Conservation (phyloP, 2,113 vertebrate genomes). For the Seriola quinqueradiata region DNA sequence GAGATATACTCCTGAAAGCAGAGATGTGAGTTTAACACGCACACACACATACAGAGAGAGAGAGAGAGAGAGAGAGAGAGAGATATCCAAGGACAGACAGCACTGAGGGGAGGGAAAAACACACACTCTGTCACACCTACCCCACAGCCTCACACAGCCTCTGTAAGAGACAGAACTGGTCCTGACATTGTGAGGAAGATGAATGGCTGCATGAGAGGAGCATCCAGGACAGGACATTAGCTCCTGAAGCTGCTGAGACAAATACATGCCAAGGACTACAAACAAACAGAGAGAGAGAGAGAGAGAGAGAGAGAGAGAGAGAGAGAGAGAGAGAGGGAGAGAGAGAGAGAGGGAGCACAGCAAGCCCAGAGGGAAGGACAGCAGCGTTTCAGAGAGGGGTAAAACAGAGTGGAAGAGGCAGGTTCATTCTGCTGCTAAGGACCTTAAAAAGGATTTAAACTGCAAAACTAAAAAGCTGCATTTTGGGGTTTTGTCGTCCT, state of each 20-base stretch:
- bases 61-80: constrained; percentile 59
- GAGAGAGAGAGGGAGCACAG: not conserved
- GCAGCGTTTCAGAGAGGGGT: constrained; percentile 32
- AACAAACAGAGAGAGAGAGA: not conserved
- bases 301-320: not conserved
- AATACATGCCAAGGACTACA: constrained; percentile 57
- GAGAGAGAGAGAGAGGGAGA: not conserved
- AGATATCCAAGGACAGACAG: constrained; percentile 72
- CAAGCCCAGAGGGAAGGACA: constrained; percentile 49
- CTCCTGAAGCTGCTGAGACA: constrained; percentile 38
- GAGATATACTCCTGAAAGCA: constrained; percentile 24
- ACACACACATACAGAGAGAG: constrained; percentile 25
- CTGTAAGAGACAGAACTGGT: constrained; percentile 46
- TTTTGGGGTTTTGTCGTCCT: constrained; percentile 24
- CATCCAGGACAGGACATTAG: constrained; percentile 56
- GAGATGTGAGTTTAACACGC: constrained; percentile 26
- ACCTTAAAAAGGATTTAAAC: constrained; percentile 34
- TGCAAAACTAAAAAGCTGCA: constrained; percentile 15
- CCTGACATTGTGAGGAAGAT: constrained; percentile 65
- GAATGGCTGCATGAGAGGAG: constrained; percentile 44
- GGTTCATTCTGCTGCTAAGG: constrained; percentile 25
- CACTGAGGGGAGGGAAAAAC: constrained; percentile 60
- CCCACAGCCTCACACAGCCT: constrained; percentile 43
- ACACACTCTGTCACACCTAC: constrained; percentile 60
- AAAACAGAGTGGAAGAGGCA: constrained; percentile 24